These are phyloP conservation scores for Himalopsyche japonica DNA, from an alignment of 2,888 invertebrate genomes.

Conservation along the genomic window DNA sequence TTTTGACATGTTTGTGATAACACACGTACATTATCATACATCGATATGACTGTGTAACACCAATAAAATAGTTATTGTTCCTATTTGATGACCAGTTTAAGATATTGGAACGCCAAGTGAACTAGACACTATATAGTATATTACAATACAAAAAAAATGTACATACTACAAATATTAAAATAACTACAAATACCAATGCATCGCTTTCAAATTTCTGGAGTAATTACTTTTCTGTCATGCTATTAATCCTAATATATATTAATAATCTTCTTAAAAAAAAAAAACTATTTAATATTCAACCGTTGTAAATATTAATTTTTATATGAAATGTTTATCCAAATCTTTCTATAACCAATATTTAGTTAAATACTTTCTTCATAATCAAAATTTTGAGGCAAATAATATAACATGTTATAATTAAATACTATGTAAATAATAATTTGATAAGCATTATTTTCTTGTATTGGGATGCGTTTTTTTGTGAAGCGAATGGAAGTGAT, in stretches of 20 bases:
- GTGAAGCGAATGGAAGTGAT: background rate
- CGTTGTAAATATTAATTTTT: background rate
- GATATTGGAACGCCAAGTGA: background rate
- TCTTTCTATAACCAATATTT: too few relatives aligned
- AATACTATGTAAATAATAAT: background rate
- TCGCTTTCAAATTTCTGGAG: background rate
- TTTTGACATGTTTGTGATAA: background rate
- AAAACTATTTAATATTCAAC: background rate
- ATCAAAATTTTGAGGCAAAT: too few relatives aligned
- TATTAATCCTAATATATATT: background rate
- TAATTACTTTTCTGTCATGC: background rate
- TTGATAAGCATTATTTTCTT: background rate
- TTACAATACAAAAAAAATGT: background rate
- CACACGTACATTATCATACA: background rate
- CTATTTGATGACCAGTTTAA: background rate
- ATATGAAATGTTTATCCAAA: background rate
- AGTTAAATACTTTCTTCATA: too few relatives aligned
- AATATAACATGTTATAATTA: too few relatives aligned
- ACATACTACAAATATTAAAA: background rate
- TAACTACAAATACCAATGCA: background rate
- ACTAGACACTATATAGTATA: background rate
- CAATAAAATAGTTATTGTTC: conserved; percentile 2
- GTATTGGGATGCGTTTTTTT: background rate
- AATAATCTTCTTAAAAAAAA: background rate
- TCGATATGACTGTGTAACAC: background rate